Evolutionary conservation across 2,797 vertebrate species (phyloP).

Genomic region (Spinibarbus caldwelli): DNA sequence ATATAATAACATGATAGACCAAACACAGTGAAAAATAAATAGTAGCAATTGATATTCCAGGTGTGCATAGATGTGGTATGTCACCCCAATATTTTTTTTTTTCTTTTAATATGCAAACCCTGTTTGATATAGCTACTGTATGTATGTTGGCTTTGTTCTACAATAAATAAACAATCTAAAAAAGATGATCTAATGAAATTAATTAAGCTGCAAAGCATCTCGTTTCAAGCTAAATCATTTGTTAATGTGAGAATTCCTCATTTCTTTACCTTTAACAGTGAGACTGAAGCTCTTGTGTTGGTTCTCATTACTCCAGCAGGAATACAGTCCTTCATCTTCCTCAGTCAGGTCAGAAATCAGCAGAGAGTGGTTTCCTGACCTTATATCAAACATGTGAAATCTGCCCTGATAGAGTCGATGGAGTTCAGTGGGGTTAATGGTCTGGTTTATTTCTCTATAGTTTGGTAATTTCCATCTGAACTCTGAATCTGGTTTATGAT

Average conservation of each 20-base stretch:
- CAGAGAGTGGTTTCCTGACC: neutral
- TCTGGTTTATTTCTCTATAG: neutral
- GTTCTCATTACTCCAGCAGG: neutral
- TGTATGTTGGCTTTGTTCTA: too few species aligned
- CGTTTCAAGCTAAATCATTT: neutral
- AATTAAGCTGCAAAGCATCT: neutral
- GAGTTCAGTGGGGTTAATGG: fast-evolving
- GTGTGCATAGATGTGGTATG: too few species aligned
- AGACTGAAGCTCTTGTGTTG: neutral
- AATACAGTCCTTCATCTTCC: conserved; percentile 7
- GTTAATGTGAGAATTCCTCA: fast-evolving
- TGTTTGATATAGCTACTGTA: too few species aligned
- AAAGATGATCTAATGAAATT: neutral
- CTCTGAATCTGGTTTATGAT: too few species aligned
- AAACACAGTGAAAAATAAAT: too few species aligned
- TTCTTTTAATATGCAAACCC: too few species aligned
- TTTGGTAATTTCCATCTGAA: neutral
- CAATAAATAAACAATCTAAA: neutral
- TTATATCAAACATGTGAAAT: neutral
- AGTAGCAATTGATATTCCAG: too few species aligned
- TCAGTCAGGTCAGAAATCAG: conserved; percentile 7
- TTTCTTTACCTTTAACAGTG: conserved; percentile 6
- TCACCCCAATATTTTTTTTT: too few species aligned
- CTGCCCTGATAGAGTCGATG: neutral
- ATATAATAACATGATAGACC: too few species aligned